Conservation (phyloP, 2,888 invertebrate genomes). For the Dicranocentrus wangi region DNA sequence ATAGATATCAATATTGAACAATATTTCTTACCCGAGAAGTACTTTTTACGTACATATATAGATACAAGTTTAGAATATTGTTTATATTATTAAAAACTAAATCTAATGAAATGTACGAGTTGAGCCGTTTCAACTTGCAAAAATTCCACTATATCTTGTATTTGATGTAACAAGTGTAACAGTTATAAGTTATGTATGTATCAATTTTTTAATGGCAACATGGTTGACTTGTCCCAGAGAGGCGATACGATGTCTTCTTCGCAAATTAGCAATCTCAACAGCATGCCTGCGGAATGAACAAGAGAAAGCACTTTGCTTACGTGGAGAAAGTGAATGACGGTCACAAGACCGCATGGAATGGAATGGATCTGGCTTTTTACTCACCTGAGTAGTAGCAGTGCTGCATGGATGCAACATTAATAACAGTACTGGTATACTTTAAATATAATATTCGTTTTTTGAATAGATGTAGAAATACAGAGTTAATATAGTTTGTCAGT, state of each 20-base stretch:
- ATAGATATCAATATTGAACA: background rate
- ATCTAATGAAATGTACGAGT: conserved; percentile 68
- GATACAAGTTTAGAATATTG: background rate
- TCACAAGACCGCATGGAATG: too few relatives aligned
- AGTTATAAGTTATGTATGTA: conserved; percentile 1
- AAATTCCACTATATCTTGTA: conserved; percentile 42
- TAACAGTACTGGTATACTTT: background rate
- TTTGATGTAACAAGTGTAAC: conserved; percentile 19
- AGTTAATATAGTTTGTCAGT: conserved; percentile 2
- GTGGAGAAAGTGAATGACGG: background rate
- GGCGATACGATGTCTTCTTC: conserved; percentile 18
- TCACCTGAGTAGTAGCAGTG: conserved; percentile 59
- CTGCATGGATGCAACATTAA: conserved; percentile 28
- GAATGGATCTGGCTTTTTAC: background rate
- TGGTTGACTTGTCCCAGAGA: conserved; percentile 58
- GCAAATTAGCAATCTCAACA: conserved; percentile 51
- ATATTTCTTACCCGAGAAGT: background rate
- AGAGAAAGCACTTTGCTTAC: background rate
- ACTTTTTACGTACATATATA: background rate
- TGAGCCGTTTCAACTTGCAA: conserved; percentile 67
- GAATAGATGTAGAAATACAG: too few relatives aligned
- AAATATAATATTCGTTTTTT: background rate
- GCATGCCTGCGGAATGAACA: conserved; percentile 39
- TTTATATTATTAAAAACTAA: conserved; percentile 52
- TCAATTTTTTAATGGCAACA: conserved; percentile 46